A percentile compares a stretch with the other conserved stretches of the same genome.
Conservation (phyloP, 2,113 vertebrate genomes). For the Geothlypis trichas region DNA sequence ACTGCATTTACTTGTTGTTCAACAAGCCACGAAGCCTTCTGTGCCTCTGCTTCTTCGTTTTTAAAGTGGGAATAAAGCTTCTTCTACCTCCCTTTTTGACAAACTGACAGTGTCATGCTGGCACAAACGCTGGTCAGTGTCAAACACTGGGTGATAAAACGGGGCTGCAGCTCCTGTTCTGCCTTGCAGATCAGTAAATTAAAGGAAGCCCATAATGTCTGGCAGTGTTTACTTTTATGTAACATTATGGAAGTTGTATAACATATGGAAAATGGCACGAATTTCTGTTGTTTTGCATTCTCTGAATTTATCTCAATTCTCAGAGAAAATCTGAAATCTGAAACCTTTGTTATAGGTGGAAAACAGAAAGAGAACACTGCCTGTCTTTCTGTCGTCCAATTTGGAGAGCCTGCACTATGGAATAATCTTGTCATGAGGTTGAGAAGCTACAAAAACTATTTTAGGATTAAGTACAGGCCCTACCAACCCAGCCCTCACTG, state of each 20-base stretch:
- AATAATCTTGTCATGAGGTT: conserved; percentile 28
- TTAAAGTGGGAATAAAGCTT: not conserved
- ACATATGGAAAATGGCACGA: not conserved
- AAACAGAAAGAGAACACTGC: conserved; percentile 1
- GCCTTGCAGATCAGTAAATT: not conserved
- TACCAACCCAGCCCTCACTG: not conserved
- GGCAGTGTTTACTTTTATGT: conserved; percentile 10
- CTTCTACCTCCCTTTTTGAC: not conserved
- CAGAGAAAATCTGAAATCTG: not conserved
- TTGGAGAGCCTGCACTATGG: conserved; percentile 1
- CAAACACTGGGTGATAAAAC: not conserved
- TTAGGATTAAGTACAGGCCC: not conserved
- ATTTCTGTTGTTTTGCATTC: not conserved
- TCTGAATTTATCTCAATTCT: not conserved
- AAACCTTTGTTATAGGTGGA: not conserved
- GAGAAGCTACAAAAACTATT: conserved; percentile 29
- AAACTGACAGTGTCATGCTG: not conserved
- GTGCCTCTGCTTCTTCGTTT: not conserved
- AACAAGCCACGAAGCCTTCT: not conserved
- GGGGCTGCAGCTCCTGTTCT: not conserved
- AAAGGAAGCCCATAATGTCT: not conserved
- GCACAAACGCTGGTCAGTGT: not conserved
- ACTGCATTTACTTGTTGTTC: not conserved
- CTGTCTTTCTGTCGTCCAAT: not conserved
- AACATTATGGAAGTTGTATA: conserved; percentile 2